Conservation (phyloP, 2,113 vertebrate species). For the Tenrec ecaudatus region DNA sequence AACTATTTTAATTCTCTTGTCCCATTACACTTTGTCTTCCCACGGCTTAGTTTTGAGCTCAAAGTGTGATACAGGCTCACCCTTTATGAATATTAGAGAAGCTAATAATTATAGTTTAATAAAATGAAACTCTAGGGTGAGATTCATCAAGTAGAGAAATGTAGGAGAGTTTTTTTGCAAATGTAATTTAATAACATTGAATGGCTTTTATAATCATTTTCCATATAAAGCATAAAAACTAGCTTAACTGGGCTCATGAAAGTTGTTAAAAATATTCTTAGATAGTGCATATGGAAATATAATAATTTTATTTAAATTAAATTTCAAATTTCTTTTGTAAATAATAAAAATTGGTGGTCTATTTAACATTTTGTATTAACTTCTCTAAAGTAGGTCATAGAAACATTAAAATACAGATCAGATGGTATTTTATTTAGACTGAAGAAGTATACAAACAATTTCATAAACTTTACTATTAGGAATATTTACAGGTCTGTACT, state of each 20-base stretch:
- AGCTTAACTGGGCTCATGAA: slow-evolving; percentile 18
- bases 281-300: slow-evolving; percentile 48
- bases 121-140: slow-evolving; percentile 74
- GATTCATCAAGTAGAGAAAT: slow-evolving; percentile 77
- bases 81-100: slow-evolving; percentile 63
- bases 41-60: slow-evolving; percentile 74
- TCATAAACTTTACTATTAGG: too few relatives aligned
- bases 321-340: slow-evolving; percentile 44
- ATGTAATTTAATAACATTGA: slow-evolving; percentile 73
- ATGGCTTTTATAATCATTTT: slow-evolving; percentile 72
- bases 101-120: slow-evolving; percentile 77
- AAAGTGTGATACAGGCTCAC: slow-evolving; percentile 69
- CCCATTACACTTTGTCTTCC: slow-evolving; percentile 70
- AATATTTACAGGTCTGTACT: too few relatives aligned
- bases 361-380: slow-evolving; percentile 27
- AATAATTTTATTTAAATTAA: slow-evolving; percentile 45
- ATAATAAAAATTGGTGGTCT: background rate
- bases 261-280: slow-evolving; percentile 62
- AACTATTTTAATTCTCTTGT: slow-evolving; percentile 68
- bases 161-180: background rate
- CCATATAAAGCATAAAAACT: slow-evolving; percentile 71
- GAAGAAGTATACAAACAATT: background rate
- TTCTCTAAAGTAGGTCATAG: background rate
- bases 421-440: background rate
- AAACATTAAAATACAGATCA: background rate